phyloP scores from a whole-genome alignment of 2,797 vertebrate species.

The Sebastes diaconus region DNA sequence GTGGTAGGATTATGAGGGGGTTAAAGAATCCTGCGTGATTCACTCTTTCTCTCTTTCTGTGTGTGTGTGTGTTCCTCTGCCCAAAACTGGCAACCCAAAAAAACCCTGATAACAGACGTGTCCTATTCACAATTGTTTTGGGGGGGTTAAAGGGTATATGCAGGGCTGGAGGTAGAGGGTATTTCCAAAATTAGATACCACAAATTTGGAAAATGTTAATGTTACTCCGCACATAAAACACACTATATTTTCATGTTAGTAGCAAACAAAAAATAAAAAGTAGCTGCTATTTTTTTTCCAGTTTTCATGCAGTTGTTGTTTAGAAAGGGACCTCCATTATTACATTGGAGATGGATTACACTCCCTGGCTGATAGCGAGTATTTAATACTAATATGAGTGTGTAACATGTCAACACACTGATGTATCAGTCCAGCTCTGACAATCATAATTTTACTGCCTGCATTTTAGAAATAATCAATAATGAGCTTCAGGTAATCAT shows the following conservation, averaged over 20 bases:
- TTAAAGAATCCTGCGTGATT: neutral
- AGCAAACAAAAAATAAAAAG: neutral
- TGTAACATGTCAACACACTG: slow-evolving; percentile 52
- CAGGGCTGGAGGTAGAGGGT: neutral
- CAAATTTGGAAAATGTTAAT: neutral
- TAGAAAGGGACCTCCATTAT: neutral
- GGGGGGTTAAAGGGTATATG: neutral
- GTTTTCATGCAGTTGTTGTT: neutral
- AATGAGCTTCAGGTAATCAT: slow-evolving; percentile 61
- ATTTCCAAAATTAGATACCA: neutral
- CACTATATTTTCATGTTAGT: neutral
- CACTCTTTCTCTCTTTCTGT: neutral
- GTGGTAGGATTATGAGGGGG: neutral
- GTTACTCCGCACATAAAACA: neutral
- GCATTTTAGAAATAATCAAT: slow-evolving; percentile 66
- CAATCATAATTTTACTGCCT: slow-evolving; percentile 31
- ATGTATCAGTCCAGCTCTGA: slow-evolving; percentile 34
- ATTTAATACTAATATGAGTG: slow-evolving; percentile 50
- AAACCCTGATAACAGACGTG: slow-evolving; percentile 17
- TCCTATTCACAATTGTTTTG: slow-evolving; percentile 14
- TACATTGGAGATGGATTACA: neutral
- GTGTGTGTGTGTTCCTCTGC: neutral
- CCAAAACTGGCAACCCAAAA: slow-evolving; percentile 16
- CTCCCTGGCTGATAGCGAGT: slow-evolving; percentile 10
- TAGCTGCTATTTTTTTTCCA: neutral